Conservation (phyloP, 1,140 invertebrate species). For the Drosophila rhopaloa region DNA sequence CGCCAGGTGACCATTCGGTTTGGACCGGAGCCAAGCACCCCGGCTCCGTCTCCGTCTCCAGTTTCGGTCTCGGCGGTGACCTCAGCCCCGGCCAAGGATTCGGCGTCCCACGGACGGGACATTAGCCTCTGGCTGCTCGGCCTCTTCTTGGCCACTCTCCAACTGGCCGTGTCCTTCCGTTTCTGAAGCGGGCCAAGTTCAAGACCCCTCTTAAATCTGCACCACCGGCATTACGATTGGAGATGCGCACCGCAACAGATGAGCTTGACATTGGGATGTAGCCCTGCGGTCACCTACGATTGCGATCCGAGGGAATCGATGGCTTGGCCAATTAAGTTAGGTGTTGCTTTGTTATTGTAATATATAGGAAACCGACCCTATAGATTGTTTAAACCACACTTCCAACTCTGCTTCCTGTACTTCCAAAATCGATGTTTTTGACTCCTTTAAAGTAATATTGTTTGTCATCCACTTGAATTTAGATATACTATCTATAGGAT, state of each 20-base stretch:
- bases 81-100: not conserved
- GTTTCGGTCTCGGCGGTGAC: conserved; percentile 8
- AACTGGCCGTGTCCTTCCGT: conserved; percentile 13
- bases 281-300: not conserved
- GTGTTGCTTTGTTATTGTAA: conserved; percentile 76
- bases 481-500: conserved; percentile 23
- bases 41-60: conserved; percentile 20
- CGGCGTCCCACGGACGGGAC: conserved; percentile 10
- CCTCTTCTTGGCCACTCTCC: conserved; percentile 30
- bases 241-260: conserved; percentile 53
- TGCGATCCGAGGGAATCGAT: conserved; percentile 1
- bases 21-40: conserved; percentile 42
- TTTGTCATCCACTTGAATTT: conserved; percentile 11
- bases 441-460: conserved; percentile 17
- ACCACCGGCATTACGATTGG: conserved; percentile 67
- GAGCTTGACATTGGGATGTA: conserved; percentile 48
- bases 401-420: conserved; percentile 36
- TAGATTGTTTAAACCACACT: conserved; percentile 34
- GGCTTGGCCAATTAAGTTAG: conserved; percentile 62
- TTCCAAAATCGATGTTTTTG: conserved; percentile 35
- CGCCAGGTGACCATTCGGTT: conserved; percentile 48
- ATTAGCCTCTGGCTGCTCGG: conserved; percentile 33
- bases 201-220: conserved; percentile 26
- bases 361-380: conserved; percentile 35
- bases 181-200: conserved; percentile 39